Percentiles rank a stretch among this genome's conserved stretches.
Conservation (phyloP, 2,797 vertebrate species). For the Acanthiza pusilla region DNA sequence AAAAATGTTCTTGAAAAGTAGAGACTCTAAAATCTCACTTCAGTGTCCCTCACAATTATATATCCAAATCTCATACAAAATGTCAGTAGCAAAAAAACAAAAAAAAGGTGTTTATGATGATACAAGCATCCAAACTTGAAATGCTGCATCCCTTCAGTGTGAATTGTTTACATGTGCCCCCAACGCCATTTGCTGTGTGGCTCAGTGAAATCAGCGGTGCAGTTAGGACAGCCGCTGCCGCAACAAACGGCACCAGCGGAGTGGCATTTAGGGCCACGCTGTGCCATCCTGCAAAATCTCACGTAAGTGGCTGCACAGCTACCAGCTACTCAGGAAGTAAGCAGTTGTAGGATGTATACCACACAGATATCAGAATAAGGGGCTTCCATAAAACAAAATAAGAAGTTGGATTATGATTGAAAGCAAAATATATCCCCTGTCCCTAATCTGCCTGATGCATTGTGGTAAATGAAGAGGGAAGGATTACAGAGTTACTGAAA, state of each 20-base stretch:
- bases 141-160: not conserved
- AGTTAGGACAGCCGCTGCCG: not conserved
- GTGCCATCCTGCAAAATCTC: not conserved
- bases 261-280: not conserved
- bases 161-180: not conserved
- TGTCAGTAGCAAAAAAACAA: not conserved
- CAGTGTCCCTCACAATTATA: not conserved
- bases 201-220: not conserved
- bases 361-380: not conserved
- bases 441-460: not conserved
- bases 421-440: not conserved
- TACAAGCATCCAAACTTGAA: not conserved
- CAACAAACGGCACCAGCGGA: not conserved
- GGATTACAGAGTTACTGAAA: not conserved
- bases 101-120: not conserved
- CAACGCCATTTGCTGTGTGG: not conserved
- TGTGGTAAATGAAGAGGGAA: not conserved
- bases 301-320: not conserved
- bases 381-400: not conserved
- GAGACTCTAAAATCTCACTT: not conserved
- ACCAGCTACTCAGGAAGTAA: not conserved
- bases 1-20: conserved; percentile 48
- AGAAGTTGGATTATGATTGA: not conserved
- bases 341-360: not conserved
- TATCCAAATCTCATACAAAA: not conserved